phyloP scores from a whole-genome alignment of 2,888 invertebrate genomes.

The Allolobophora icterica region DNA sequence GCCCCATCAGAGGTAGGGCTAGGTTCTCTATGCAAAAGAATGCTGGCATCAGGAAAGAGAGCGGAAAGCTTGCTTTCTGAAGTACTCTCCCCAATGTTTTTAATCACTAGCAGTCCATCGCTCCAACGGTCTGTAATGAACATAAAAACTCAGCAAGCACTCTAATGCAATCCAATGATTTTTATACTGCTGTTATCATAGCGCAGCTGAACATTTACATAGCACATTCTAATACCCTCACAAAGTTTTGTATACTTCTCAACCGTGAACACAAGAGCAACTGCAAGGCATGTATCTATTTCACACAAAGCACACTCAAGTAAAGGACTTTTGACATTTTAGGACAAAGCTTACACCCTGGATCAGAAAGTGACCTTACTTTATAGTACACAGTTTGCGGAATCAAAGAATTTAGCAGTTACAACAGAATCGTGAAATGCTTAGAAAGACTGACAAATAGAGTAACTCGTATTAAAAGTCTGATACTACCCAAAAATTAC shows the following conservation, averaged over 20 bases:
- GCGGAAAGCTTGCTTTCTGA: constrained; percentile 20
- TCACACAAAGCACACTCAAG: background rate
- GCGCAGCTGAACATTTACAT: no score
- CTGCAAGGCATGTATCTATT: background rate
- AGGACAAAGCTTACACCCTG: background rate
- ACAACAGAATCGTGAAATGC: no score
- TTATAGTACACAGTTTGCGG: no score
- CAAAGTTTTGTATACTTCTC: no score
- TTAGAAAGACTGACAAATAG: background rate
- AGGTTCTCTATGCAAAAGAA: constrained; percentile 24
- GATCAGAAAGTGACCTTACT: no score
- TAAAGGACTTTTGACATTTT: background rate
- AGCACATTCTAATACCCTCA: no score
- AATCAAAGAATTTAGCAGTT: no score
- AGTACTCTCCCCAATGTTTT: constrained; percentile 14
- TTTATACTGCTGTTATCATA: no score
- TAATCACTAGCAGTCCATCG: constrained; percentile 25
- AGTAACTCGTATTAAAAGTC: background rate
- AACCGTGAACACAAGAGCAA: no score
- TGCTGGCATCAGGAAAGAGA: constrained; percentile 28
- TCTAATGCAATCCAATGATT: background rate
- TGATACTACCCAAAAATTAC: background rate
- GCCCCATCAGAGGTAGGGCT: background rate
- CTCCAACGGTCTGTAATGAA: constrained; percentile 14
- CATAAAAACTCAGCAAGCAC: constrained; percentile 1